Conservation (phyloP, 2,888 invertebrate species). For the Ormyrus nitidulus region DNA sequence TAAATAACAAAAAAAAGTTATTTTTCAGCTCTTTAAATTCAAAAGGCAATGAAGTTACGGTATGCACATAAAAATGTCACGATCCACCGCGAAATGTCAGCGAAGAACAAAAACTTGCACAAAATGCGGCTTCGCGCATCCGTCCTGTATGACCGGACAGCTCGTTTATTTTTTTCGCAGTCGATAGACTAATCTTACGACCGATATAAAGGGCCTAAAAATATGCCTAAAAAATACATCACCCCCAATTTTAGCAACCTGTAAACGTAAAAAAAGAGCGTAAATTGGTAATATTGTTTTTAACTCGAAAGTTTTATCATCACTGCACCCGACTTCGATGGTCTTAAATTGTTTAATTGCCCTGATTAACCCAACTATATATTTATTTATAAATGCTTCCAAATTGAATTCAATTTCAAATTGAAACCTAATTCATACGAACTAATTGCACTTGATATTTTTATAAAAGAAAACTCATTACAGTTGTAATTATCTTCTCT, state of each 20-base stretch:
- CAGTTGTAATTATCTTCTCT: no score
- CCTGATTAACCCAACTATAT: no score
- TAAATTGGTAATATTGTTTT: no score
- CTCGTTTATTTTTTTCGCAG: conserved; percentile 9
- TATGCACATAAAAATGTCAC: conserved; percentile 31
- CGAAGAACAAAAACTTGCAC: conserved; percentile 40
- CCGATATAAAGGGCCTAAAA: conserved; percentile 1
- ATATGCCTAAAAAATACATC: background rate
- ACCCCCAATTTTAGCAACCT: no score
- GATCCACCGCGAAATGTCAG: conserved; percentile 28
- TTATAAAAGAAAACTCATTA: no score
- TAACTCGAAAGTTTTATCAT: no score
- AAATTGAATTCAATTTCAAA: no score
- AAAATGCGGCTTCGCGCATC: background rate
- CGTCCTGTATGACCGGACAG: background rate
- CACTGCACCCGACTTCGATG: no score
- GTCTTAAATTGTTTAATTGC: no score
- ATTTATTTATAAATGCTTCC: no score
- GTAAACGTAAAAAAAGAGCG: background rate
- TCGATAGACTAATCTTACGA: conserved; percentile 12
- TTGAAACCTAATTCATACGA: no score
- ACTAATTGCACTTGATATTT: no score
- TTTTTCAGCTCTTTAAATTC: conserved; percentile 17
- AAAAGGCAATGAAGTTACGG: background rate
- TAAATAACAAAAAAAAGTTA: conserved; percentile 14